These are phyloP conservation scores for Sylvicola fuscatus DNA, from an alignment of 2,888 invertebrate genomes.

Conservation along the genomic window DNA sequence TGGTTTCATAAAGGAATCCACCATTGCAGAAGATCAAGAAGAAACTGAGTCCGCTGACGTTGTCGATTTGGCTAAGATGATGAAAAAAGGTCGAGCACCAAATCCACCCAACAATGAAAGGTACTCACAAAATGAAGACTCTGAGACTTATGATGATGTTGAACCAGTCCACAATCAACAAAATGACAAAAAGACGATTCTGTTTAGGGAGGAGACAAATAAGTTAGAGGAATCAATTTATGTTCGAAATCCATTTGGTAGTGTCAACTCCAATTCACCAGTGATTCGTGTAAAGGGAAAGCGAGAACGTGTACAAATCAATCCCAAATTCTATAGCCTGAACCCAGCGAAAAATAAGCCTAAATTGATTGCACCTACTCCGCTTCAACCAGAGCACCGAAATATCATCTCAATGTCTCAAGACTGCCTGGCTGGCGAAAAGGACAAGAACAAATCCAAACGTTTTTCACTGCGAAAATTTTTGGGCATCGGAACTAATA, in stretches of 20 bases:
- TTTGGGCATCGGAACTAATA: slow-evolving; percentile 57
- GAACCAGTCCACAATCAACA: slow-evolving; percentile 19
- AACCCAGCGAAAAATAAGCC: slow-evolving; percentile 19
- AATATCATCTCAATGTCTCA: slow-evolving; percentile 53
- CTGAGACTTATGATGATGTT: slow-evolving; percentile 7
- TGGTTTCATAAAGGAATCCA: background rate
- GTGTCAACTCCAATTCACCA: slow-evolving; percentile 40
- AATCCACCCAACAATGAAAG: slow-evolving; percentile 34
- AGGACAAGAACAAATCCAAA: slow-evolving; percentile 40
- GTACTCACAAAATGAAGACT: background rate
- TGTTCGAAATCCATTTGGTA: slow-evolving; percentile 34
- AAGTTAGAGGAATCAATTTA: slow-evolving; percentile 18
- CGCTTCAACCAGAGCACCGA: slow-evolving; percentile 43
- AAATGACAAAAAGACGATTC: slow-evolving; percentile 8
- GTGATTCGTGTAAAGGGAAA: slow-evolving; percentile 56
- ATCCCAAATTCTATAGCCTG: slow-evolving; percentile 35
- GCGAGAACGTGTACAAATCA: slow-evolving; percentile 43
- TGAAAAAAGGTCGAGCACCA: slow-evolving; percentile 56
- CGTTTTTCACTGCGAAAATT: slow-evolving; percentile 71
- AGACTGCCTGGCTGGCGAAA: slow-evolving; percentile 38
- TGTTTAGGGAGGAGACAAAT: slow-evolving; percentile 8
- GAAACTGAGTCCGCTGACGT: background rate
- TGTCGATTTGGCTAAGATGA: slow-evolving; percentile 22
- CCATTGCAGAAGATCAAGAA: background rate
- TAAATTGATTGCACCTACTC: slow-evolving; percentile 22